These are phyloP conservation scores for Trichogramma pretiosum DNA, from an alignment of 1,140 invertebrate species.

Conservation along the genomic window DNA sequence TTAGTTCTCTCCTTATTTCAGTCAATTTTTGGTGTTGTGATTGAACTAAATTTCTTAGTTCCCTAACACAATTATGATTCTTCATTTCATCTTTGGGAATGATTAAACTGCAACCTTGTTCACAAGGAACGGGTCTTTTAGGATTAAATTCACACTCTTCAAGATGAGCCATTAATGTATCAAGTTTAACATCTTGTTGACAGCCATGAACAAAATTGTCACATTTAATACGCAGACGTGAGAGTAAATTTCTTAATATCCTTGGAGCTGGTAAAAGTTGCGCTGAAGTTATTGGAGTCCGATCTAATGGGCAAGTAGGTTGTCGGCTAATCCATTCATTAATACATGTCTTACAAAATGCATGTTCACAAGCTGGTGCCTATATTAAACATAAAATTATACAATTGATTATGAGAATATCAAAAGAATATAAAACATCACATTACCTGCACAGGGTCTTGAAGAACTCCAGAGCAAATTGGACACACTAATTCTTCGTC, in stretches of 20 bases:
- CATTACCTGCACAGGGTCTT: constrained; percentile 80
- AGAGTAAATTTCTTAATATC: constrained; percentile 83
- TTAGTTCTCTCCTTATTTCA: constrained; percentile 76
- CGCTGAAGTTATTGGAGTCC: constrained; percentile 75
- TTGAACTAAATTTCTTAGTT: constrained; percentile 74
- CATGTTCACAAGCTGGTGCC: constrained; percentile 92
- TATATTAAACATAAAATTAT: constrained; percentile 42
- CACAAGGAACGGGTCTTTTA: constrained; percentile 84
- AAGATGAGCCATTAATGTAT: constrained; percentile 70
- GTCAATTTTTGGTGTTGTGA: constrained; percentile 77
- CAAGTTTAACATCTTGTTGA: constrained; percentile 73
- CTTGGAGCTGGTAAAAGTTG: constrained; percentile 84
- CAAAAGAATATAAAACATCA: not conserved
- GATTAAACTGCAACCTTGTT: constrained; percentile 84
- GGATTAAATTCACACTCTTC: constrained; percentile 92
- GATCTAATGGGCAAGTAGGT: constrained; percentile 87
- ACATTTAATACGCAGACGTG: constrained; percentile 79
- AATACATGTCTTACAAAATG: constrained; percentile 88
- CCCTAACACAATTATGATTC: constrained; percentile 88
- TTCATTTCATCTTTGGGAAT: constrained; percentile 92
- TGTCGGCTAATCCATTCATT: constrained; percentile 89
- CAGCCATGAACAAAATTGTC: constrained; percentile 86
- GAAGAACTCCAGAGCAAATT: constrained; percentile 83
- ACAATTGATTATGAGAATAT: not conserved
- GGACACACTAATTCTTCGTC: constrained; percentile 88